Base-by-base conservation (phyloP, 1,140 invertebrate species). In the Scaptomyza pallida region DNA sequence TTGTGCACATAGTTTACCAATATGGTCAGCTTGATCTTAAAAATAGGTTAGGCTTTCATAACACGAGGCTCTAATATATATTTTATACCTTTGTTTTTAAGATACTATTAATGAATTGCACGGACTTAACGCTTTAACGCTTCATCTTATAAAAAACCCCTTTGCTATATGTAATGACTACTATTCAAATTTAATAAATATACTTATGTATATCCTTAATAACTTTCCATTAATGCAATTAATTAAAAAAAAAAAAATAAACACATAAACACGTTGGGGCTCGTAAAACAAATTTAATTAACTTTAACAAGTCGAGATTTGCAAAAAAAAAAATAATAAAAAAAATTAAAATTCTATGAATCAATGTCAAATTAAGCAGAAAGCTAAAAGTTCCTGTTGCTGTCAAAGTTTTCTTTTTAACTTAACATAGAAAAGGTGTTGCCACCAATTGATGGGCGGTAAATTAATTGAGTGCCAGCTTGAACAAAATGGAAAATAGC, bases 351-450 rank as follows among this genome's bases (percentile, higher is more conserved):
- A 61, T 74, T 70, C 30, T 44, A n/a, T 44, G 57, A 45, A 50
- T 74, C 40, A 55, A 41, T 51, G n/a, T 64, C 26, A 70, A 85
- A 76, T 73, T 67, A 57, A 62, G 64, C 52, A 10, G 12, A 37
- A 45, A 8, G 45, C 23, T 70, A 69, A 76, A 85, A 76, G 51
- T 76, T 83, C 52, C 35, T 51, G 37, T 74, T 67, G 26, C 74
- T 72, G 62, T 70, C 57, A 71, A 75, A 85, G 61, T 76, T 80
- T n/a, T 60, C 16, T 57, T 48, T 64, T 47, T 33, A 60, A 64
- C 62, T 72, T 48, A 69, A 83, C 80, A 85, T 73, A 74, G 69
- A 86, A 86, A 85, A 85, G 80, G 81, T 85, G 81, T 85, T 80
- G 76, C 80, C 76, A 50, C 26, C 62, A 69, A 79, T 79, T 83